Percentiles rank a stretch among this genome's conserved stretches.
phyloP scores from a whole-genome alignment of 2,888 invertebrate species.

The Leptogaster cylindrica region DNA sequence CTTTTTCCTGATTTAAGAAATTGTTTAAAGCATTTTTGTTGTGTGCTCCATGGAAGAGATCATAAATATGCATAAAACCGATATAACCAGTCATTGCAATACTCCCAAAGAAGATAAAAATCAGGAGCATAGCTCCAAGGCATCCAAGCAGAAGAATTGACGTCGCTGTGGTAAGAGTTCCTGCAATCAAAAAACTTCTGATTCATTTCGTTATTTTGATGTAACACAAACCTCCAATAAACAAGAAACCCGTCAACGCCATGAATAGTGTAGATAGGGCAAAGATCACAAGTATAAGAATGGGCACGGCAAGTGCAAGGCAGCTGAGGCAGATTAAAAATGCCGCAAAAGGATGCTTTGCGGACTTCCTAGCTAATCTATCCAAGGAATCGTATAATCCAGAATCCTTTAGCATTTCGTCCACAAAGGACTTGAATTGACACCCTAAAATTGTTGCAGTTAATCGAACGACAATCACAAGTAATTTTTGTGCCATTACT shows the following conservation, averaged over 20 bases:
- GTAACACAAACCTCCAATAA: slow-evolving; percentile 56
- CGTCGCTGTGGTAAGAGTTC: slow-evolving; percentile 57
- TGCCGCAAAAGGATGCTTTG: slow-evolving; percentile 49
- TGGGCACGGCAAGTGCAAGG: slow-evolving; percentile 53
- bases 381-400: slow-evolving; percentile 48
- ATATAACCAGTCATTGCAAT: slow-evolving; percentile 55
- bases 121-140: slow-evolving; percentile 53
- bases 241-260: slow-evolving; percentile 59
- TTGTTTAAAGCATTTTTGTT: slow-evolving; percentile 49
- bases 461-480: no score
- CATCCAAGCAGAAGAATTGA: slow-evolving; percentile 56
- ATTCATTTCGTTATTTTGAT: background rate
- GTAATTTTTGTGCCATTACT: no score
- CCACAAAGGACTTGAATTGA: background rate
- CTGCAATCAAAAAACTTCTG: slow-evolving; percentile 51
- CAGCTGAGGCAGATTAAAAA: slow-evolving; percentile 43
- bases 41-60: slow-evolving; percentile 52
- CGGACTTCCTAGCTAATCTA: slow-evolving; percentile 47
- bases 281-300: slow-evolving; percentile 56
- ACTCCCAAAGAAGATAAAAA: slow-evolving; percentile 52
- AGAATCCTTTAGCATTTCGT: slow-evolving; percentile 34
- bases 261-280: slow-evolving; percentile 56
- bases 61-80: slow-evolving; percentile 56
- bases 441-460: slow-evolving; percentile 14
- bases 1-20: slow-evolving; percentile 49